Conservation (phyloP, 1,140 invertebrate species). For the Amphibalanus amphitrite region DNA sequence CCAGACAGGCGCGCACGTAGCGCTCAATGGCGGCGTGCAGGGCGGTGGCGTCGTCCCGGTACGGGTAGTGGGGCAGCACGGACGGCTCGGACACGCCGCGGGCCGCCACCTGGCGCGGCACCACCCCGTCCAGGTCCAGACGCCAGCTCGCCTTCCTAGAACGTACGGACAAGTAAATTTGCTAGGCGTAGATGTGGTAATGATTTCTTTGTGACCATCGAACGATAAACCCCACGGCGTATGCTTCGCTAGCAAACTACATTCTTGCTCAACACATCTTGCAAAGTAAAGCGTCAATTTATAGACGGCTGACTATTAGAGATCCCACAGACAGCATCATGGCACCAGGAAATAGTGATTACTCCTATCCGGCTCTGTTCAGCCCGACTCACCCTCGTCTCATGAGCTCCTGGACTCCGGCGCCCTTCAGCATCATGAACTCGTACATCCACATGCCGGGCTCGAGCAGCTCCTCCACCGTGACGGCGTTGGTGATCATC, state of each 20-base stretch:
- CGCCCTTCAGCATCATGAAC: slow-evolving; percentile 30
- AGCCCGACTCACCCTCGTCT: slow-evolving; percentile 18
- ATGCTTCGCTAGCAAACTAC: too few relatives aligned
- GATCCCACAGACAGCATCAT: too few relatives aligned
- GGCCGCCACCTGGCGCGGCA: slow-evolving; percentile 22
- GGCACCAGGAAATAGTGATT: too few relatives aligned
- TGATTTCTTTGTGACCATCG: too few relatives aligned
- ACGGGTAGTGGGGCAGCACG: slow-evolving; percentile 31
- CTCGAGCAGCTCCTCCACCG: slow-evolving; percentile 28
- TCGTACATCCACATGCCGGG: slow-evolving; percentile 32
- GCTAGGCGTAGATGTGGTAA: too few relatives aligned
- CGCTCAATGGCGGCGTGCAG: slow-evolving; percentile 27
- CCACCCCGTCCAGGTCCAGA: slow-evolving; percentile 22
- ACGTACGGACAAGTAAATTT: too few relatives aligned
- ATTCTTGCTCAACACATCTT: too few relatives aligned
- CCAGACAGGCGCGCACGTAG: slow-evolving; percentile 26
- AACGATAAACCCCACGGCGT: too few relatives aligned
- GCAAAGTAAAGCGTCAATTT: too few relatives aligned
- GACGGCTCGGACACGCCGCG: slow-evolving; percentile 24
- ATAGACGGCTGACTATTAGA: too few relatives aligned
- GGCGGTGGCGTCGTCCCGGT: slow-evolving; percentile 30
- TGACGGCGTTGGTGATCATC: slow-evolving; percentile 29
- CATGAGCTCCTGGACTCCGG: slow-evolving; percentile 31
- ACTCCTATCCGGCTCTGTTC: too few relatives aligned
- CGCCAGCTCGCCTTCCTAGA: slow-evolving; percentile 21